phyloP scores from a whole-genome alignment of 2,888 invertebrate species.

The Parnassius smintheus region DNA sequence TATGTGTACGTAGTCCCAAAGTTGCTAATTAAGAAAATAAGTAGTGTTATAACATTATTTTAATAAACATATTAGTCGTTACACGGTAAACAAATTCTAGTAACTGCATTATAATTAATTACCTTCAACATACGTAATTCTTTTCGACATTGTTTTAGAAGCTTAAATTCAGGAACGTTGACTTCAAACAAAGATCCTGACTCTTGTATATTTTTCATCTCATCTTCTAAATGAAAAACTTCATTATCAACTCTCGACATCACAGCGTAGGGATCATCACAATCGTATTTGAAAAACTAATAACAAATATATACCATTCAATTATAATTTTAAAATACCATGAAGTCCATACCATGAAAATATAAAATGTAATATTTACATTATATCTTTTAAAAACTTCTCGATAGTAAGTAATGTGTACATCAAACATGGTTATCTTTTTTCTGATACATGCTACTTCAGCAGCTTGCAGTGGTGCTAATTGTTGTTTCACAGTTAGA shows the following conservation, averaged over 20 bases:
- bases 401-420: slow-evolving; percentile 90
- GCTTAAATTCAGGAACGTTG: slow-evolving; percentile 95
- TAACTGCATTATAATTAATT: slow-evolving; percentile 22
- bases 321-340: neutral
- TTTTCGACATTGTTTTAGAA: slow-evolving; percentile 94
- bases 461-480: slow-evolving; percentile 95
- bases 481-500: slow-evolving; percentile 94
- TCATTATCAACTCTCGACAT: slow-evolving; percentile 90
- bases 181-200: slow-evolving; percentile 97
- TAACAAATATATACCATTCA: neutral
- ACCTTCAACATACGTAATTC: slow-evolving; percentile 94
- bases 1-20: slow-evolving; percentile 97
- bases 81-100: neutral
- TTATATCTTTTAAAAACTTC: slow-evolving; percentile 92
- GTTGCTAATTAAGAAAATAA: slow-evolving; percentile 81
- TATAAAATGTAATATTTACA: slow-evolving; percentile 38
- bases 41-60: no score
- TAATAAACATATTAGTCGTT: neutral
- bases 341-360: neutral
- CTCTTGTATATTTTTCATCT: slow-evolving; percentile 92
- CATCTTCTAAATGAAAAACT: slow-evolving; percentile 89
- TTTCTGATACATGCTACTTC: slow-evolving; percentile 95
- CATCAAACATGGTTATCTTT: slow-evolving; percentile 92
- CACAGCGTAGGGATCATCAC: slow-evolving; percentile 86
- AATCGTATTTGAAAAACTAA: slow-evolving; percentile 87